Base-by-base conservation (phyloP, 1,140 invertebrate genomes). In the Psix sp. region DNA sequence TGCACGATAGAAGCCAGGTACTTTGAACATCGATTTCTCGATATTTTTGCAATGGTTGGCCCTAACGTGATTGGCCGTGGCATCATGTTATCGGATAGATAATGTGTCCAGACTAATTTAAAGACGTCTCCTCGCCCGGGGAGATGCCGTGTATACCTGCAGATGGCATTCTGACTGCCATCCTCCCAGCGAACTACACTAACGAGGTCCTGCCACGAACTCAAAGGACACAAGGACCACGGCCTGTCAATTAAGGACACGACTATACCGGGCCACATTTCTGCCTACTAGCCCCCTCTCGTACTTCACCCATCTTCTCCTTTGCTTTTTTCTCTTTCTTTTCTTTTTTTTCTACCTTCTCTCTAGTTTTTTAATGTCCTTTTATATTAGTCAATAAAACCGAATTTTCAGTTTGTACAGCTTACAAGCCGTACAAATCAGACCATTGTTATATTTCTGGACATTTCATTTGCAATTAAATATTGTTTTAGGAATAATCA, bases 241-340 rank as follows among this genome's bases (percentile, higher is more conserved):
- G 60, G 84, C 84, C 85, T 86, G 85, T 86, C 85, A 87, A 87
- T 87, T 87, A 87, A 86, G 82, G 77, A 86, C 82, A 82, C 84
- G 81, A 81, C 83, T 84, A 80, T 85, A 81, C 81, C 78, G 78
- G 76, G 74, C 83, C 79, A 84, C 85, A 85, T 85, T 85, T 86
- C 84, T 86, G 59, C 78, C 78, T 78, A 49, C 77, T 74, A 72
- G 56, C 71, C 63, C 66, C 74, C 60, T 45, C 59, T 73, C 52
- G 68, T 68, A 74, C 62, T 62, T 59, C 36, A 48, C 33, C 45
- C n/a, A 14, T 48, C 16, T 35, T 40, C 26, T 40, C 29, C 39
- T 29, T 13, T 62, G 36, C 20, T 18, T 54, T 21, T 52, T 45
- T 56, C 48, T 29, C 26, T 10, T 17, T 29, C 40, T 43, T 65